Percentiles rank a stretch among this genome's conserved stretches.
phyloP scores from a whole-genome alignment of 2,797 vertebrate genomes.

The Xiphophorus birchmanni region DNA sequence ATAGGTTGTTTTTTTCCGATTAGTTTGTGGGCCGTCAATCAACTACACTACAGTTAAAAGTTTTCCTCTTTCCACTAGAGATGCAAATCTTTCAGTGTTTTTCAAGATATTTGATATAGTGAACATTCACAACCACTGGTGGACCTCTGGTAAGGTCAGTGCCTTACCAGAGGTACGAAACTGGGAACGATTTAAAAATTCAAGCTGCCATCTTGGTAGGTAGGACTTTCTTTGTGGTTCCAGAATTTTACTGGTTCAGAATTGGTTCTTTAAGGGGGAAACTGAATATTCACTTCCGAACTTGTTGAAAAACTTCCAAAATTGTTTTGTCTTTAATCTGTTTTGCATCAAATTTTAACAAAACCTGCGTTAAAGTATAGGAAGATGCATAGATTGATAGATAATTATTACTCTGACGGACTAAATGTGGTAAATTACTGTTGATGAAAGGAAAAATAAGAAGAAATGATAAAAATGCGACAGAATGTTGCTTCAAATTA shows the following conservation, averaged over 20 bases:
- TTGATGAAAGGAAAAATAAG: background rate
- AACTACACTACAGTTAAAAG: too few species aligned
- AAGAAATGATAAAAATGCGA: background rate
- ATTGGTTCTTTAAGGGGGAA: background rate
- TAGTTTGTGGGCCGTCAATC: too few species aligned
- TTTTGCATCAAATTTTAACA: background rate
- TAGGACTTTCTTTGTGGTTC: background rate
- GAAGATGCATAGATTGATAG: background rate
- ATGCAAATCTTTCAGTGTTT: too few species aligned
- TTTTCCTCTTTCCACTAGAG: too few species aligned
- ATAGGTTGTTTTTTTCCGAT: too few species aligned
- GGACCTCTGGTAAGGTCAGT: too few species aligned
- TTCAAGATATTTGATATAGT: too few species aligned
- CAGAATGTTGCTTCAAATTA: background rate
- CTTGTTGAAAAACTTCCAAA: background rate
- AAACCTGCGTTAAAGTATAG: background rate
- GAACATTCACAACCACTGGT: too few species aligned
- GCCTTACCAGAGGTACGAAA: too few species aligned
- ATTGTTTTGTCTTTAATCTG: background rate
- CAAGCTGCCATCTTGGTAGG: too few species aligned
- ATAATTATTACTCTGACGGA: background rate
- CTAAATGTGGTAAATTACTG: background rate
- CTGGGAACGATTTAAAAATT: too few species aligned
- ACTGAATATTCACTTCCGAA: background rate
- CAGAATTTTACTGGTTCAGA: background rate